phyloP scores from a whole-genome alignment of 2,888 invertebrate species.

The Psococerastis gibbosa region DNA sequence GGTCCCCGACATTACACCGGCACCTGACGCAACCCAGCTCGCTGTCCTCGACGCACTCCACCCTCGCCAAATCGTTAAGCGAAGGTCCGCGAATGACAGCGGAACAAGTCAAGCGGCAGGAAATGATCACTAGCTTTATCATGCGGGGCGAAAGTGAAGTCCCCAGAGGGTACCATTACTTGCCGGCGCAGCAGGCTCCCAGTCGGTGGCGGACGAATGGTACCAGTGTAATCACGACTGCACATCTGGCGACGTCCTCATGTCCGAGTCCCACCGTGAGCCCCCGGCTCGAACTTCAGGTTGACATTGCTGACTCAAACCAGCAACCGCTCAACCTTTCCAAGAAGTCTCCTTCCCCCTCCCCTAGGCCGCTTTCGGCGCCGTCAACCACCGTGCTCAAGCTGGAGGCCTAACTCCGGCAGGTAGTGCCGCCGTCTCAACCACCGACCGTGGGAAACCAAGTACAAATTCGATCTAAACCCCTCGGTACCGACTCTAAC shows the following conservation, averaged over 20 bases:
- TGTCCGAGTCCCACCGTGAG: slow-evolving; percentile 18
- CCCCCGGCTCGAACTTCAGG: slow-evolving; percentile 51
- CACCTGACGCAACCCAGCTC: slow-evolving; percentile 28
- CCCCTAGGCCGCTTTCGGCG: slow-evolving; percentile 41
- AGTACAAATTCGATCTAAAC: slow-evolving; percentile 18
- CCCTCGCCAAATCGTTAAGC: slow-evolving; percentile 75
- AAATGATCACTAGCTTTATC: slow-evolving; percentile 82
- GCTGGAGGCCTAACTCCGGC: slow-evolving; percentile 27
- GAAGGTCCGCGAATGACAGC: slow-evolving; percentile 88
- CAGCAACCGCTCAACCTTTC: slow-evolving; percentile 76
- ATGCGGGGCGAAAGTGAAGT: slow-evolving; percentile 46
- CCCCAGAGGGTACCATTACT: slow-evolving; percentile 16
- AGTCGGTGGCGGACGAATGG: slow-evolving; percentile 22
- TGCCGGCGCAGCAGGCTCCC: slow-evolving; percentile 16
- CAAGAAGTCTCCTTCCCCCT: slow-evolving; percentile 62
- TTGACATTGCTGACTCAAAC: slow-evolving; percentile 54
- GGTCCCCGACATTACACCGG: slow-evolving; percentile 11
- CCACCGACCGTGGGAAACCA: slow-evolving; percentile 16
- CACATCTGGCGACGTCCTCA: slow-evolving; percentile 21
- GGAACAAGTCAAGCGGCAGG: slow-evolving; percentile 78
- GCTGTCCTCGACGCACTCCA: slow-evolving; percentile 72
- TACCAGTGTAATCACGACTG: slow-evolving; percentile 44
- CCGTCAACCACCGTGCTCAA: slow-evolving; percentile 28
- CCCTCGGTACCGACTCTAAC: background rate
- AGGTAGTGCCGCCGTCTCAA: slow-evolving; percentile 12